Evolutionary conservation across 2,113 vertebrate species (phyloP).

Genomic region (Porphyrio hochstetteri): DNA sequence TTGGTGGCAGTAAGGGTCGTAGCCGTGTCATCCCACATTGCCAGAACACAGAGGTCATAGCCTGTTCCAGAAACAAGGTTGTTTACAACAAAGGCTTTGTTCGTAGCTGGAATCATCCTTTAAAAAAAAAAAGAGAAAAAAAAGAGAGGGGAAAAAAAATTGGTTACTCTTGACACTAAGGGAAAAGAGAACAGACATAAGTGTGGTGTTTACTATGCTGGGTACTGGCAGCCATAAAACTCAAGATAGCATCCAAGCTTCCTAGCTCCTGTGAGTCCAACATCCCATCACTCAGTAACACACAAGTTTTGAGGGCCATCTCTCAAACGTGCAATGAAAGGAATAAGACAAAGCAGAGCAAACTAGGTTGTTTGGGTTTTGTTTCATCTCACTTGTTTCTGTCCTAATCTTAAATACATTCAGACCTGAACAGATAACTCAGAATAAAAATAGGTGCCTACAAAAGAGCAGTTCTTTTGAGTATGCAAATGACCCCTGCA

Average conservation of each 20-base stretch:
- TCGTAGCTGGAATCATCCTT: constrained; percentile 95
- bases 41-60: constrained; percentile 95
- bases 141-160: not conserved
- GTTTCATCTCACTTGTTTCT: not conserved
- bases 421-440: not conserved
- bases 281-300: not conserved
- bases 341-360: not conserved
- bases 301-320: not conserved
- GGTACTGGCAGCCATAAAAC: not conserved
- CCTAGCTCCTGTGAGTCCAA: not conserved
- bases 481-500: not conserved
- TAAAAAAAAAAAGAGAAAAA: not conserved
- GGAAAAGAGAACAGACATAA: not conserved
- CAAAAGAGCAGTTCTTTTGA: not conserved
- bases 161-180: not conserved
- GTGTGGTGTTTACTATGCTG: not conserved
- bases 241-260: not conserved
- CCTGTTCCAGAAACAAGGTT: constrained; percentile 93
- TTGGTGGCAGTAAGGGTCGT: constrained; percentile 96
- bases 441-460: not conserved
- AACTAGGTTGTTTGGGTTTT: not conserved
- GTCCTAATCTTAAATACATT: not conserved
- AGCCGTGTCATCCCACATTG: constrained; percentile 95
- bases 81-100: constrained; percentile 92
- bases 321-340: not conserved